phyloP scores from a whole-genome alignment of 2,888 invertebrate species.

The Xanthostigma xanthostigma region DNA sequence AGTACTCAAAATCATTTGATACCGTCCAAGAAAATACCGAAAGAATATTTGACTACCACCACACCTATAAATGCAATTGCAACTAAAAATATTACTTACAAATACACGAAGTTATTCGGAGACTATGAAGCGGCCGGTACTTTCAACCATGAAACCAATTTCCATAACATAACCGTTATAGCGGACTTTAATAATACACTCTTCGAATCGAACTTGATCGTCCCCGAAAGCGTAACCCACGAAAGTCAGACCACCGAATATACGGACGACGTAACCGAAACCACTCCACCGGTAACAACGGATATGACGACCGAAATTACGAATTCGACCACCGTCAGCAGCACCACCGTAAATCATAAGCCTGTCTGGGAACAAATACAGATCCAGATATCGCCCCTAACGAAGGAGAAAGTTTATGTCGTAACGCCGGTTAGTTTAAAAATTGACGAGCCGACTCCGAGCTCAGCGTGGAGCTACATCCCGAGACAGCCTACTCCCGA shows the following conservation, averaged over 20 bases:
- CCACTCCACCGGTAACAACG: slow-evolving; percentile 21
- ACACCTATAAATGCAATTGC: slow-evolving; percentile 3
- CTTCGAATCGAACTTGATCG: slow-evolving; percentile 22
- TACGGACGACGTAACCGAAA: slow-evolving; percentile 7
- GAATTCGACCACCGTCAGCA: slow-evolving; percentile 23
- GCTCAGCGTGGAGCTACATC: slow-evolving; percentile 20
- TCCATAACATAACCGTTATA: slow-evolving; percentile 14
- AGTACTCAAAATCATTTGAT: slow-evolving; percentile 38
- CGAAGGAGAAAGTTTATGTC: slow-evolving; percentile 67
- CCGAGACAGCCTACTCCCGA: slow-evolving; percentile 18
- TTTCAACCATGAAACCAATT: slow-evolving; percentile 23
- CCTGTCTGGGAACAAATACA: slow-evolving; percentile 51
- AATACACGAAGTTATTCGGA: slow-evolving; percentile 28
- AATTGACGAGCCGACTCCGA: slow-evolving; percentile 20
- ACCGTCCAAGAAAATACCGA: slow-evolving; percentile 60
- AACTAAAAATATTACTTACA: slow-evolving; percentile 14
- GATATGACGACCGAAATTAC: slow-evolving; percentile 31
- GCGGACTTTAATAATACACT: slow-evolving; percentile 20
- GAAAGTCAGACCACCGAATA: neutral
- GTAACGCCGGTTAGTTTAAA: slow-evolving; percentile 60
- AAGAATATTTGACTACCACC: slow-evolving; percentile 47
- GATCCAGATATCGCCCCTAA: slow-evolving; percentile 58
- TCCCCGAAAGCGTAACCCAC: slow-evolving; percentile 11
- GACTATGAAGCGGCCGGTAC: slow-evolving; percentile 36
- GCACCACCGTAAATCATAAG: slow-evolving; percentile 21